Evolutionary conservation across 2,113 vertebrate species (phyloP).

Genomic region (Theristicus caerulescens): DNA sequence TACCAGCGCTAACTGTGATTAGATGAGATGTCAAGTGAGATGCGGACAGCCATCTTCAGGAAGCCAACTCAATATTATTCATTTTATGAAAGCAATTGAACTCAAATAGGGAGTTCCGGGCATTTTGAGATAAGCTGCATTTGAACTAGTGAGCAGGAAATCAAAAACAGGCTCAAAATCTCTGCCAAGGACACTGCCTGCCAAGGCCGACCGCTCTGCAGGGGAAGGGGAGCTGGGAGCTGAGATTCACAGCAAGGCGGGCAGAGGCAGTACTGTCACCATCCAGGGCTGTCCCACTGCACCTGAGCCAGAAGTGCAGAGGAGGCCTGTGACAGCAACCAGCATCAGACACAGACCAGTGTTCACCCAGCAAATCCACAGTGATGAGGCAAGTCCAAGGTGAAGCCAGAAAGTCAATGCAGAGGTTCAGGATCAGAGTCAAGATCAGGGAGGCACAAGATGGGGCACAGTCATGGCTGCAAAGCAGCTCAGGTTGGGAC

Average conservation of each 20-base stretch:
- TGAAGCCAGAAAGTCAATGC: background rate
- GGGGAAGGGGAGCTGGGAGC: background rate
- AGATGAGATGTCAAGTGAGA: background rate
- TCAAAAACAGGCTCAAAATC: background rate
- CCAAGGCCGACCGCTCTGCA: background rate
- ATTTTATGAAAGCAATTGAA: background rate
- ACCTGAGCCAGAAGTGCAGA: background rate
- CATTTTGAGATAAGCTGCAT: background rate
- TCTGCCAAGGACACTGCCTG: background rate
- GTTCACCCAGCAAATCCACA: rapidly evolving
- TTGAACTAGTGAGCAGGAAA: background rate
- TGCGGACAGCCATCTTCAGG: background rate
- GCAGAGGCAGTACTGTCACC: background rate
- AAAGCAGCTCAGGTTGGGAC: background rate
- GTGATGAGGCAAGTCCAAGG: background rate
- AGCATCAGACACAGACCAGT: background rate
- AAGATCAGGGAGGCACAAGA: background rate
- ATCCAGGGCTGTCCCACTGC: background rate
- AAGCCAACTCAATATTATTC: background rate
- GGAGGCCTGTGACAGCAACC: background rate
- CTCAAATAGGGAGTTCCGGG: background rate
- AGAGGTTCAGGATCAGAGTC: background rate
- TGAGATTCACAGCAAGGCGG: background rate
- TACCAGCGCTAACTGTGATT: background rate
- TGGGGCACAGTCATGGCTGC: background rate